These are phyloP conservation scores for Phalangium opilio DNA, from an alignment of 2,888 invertebrate species.

Conservation along the genomic window DNA sequence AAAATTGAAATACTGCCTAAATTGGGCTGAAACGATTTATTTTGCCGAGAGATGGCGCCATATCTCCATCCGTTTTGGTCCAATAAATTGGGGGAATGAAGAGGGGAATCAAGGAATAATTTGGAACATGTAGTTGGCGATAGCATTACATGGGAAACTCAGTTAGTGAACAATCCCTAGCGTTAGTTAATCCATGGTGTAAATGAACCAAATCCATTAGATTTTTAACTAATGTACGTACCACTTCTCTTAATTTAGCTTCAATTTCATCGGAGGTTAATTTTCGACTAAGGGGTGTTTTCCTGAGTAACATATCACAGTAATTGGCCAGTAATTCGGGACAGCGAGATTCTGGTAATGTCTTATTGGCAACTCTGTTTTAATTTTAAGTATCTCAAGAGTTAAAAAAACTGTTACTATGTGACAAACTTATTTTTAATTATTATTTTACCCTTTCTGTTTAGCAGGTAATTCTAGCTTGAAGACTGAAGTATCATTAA, in stretches of 20 bases:
- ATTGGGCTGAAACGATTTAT: no score
- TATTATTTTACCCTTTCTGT: slow-evolving; percentile 35
- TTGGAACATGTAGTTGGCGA: no score
- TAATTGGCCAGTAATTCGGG: slow-evolving; percentile 97
- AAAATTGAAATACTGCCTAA: no score
- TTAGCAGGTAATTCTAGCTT: slow-evolving; percentile 41
- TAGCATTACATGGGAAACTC: no score
- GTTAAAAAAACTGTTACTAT: no score
- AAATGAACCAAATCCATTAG: background rate
- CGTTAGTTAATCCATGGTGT: no score
- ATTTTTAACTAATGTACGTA: slow-evolving; percentile 30
- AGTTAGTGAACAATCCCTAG: no score
- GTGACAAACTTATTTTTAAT: background rate
- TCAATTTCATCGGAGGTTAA: slow-evolving; percentile 95
- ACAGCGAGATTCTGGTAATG: slow-evolving; percentile 83
- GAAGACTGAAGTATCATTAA: slow-evolving; percentile 89
- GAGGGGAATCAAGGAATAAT: no score
- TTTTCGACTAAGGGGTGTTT: slow-evolving; percentile 88
- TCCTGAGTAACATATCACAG: slow-evolving; percentile 95
- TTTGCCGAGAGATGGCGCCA: no score
- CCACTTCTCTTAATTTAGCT: slow-evolving; percentile 74
- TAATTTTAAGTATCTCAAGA: no score
- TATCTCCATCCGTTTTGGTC: no score
- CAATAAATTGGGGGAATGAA: no score
- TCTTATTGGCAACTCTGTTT: slow-evolving; percentile 26